Percentiles rank a stretch among this genome's conserved stretches.
Evolutionary conservation across 2,113 vertebrate species (phyloP).

Genomic region (Ceyx margarethae): DNA sequence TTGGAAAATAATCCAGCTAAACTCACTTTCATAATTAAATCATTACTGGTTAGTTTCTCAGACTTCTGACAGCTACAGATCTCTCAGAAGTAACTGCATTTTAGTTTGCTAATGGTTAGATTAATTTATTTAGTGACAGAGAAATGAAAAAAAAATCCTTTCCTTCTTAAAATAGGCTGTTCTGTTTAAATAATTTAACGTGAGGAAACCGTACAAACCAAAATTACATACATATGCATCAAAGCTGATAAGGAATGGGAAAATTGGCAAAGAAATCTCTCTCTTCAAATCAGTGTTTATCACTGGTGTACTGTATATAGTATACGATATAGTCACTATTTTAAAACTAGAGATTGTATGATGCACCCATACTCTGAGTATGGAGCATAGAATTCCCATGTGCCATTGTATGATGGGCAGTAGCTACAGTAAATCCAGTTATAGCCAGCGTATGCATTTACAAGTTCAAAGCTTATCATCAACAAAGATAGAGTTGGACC

Average conservation of each 20-base stretch:
- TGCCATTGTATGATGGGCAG: conserved; percentile 69
- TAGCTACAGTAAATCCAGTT: conserved; percentile 61
- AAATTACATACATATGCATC: conserved; percentile 12
- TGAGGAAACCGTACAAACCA: conserved; percentile 2
- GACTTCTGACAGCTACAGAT: conserved; percentile 19
- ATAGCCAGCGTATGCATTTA: conserved; percentile 61
- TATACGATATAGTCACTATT: conserved; percentile 55
- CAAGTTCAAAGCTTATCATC: conserved; percentile 64
- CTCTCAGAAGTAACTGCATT: conserved; percentile 37
- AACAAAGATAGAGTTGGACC: conserved; percentile 64
- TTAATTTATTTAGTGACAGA: not conserved
- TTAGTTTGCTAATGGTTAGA: conserved; percentile 19
- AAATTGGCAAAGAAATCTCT: conserved; percentile 21
- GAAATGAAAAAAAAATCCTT: not conserved
- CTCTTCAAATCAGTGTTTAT: conserved; percentile 54
- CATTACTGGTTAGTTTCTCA: conserved; percentile 29
- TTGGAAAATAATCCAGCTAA: not conserved
- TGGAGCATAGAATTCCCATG: conserved; percentile 55
- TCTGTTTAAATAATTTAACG: not conserved
- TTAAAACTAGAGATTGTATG: conserved; percentile 60
- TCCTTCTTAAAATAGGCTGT: conserved; percentile 1
- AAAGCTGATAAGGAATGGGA: not conserved
- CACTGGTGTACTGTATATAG: conserved; percentile 67
- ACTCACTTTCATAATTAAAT: conserved; percentile 17
- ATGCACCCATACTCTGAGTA: conserved; percentile 52